Evolutionary conservation across 2,113 vertebrate species (phyloP), one percentile per base, ranked within the genome.

Genomic region (Corythornis cristatus): DNA sequence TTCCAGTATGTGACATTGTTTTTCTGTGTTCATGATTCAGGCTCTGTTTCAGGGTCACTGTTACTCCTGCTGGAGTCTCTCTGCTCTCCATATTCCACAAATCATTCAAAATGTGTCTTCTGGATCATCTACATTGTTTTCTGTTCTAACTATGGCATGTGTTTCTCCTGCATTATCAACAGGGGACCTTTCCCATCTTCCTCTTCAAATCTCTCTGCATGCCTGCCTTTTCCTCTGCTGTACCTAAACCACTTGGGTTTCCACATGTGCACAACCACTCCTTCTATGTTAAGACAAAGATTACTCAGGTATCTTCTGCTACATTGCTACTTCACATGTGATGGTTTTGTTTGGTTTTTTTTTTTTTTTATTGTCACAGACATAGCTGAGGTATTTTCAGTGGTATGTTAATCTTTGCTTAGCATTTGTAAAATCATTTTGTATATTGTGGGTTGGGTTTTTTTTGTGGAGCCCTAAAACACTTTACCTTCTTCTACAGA

Each of bases 401-500:
- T 71, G 28, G 2, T 21, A 6, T 2, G 1, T 22, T 79, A 26
- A 33, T 74, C 18, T 78, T 75, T 25, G 11, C n/a, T 81, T 76
- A 57, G 11, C 6, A 11, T 73, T 72, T 82, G 12, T 68, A 0
- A 0, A 42, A 25, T 45, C 0, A 0, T 57, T 86, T 77, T 74
- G 3, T 75, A 13, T 51, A 28, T 16, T 54, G 18, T 66, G 8
- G 1, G 2, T 12, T 45, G 1, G 1, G 37, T 62, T 28, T 2
- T 51, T 87, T 70, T 83, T 42, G 7, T 15, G 28, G 43, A 83
- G 15, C 42, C 8, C 1, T 73, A 9, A 58, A 74, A 72, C 35
- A 4, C 1, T 1, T 58, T 29, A 6, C 21, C 3, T 7, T 11
- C 21, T 68, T 73, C n/a, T 76, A 7, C 14, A 80, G 42, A 70